Base-by-base conservation (phyloP, 2,888 invertebrate genomes). In the Polyommatus icarus region DNA sequence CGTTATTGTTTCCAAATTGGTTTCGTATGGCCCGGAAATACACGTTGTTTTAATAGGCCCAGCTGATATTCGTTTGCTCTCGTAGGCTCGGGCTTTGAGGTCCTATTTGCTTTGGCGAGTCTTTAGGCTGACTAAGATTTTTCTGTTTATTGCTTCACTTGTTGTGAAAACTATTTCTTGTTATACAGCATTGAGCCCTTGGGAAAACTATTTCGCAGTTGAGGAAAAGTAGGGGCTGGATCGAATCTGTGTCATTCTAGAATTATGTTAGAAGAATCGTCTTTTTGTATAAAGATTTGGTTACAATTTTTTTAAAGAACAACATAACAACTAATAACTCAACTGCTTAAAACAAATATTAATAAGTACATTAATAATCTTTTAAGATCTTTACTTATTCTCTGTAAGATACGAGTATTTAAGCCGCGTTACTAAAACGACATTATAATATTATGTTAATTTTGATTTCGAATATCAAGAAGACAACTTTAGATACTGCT, bases 1-100 rank as follows among this genome's bases (percentile, higher is more conserved):
- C 76, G 77, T 79, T 79, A 79, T 78, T 79, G 76, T 76, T 78
- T 77, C 77, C 57, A 77, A 76, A 79, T 79, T 79, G 79, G 76
- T 79, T 79, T 79, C 76, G 76, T 78, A 50, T 75, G 40, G 75
- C 29, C 29, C 12, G 76, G 29, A 71, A 76, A 79, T 75, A 71
- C 67, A 77, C 77, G 54, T 77, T 77, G 54, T 77, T 77, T 77
- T 57, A 77, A 73, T 73, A 61, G 72, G 54, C 57, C 54, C 24
- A 40, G 46, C 20, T 46, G 29, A 18, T 54, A 54, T 75, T 24
- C 50, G 54, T 75, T 75, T 29, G 18, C 18, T 73, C 50, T 24
- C 50, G 29, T 75, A 8, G 75, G 15, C 12, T 24, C 12, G 24
- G 4, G 61, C 29, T 67, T 59, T 59, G n/a, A 59, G 59, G 59